A percentile compares a stretch with the other conserved stretches of the same genome.
Evolutionary conservation across 1,140 invertebrate genomes (phyloP).

Genomic region (Zaprionus africanus): DNA sequence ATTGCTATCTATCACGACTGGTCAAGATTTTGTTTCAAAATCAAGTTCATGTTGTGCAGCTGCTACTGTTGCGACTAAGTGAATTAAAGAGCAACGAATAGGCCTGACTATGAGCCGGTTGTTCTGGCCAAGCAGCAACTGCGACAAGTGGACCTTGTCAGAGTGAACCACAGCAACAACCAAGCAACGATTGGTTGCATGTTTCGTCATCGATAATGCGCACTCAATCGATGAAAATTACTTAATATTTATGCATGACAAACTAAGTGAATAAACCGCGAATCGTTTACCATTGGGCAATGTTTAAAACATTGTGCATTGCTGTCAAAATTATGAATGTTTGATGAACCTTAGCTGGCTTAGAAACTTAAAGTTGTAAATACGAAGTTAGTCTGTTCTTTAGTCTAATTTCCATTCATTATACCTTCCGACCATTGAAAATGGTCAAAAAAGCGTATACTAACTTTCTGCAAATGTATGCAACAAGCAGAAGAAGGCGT

Average conservation of each 20-base stretch:
- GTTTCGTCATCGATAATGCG: conserved; percentile 22
- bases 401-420: no score
- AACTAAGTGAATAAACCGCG: not conserved
- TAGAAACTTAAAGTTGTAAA: no score
- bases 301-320: not conserved
- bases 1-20: conserved; percentile 35
- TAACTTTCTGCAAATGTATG: no score
- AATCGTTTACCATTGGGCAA: not conserved
- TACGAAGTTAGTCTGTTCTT: no score
- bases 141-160: conserved; percentile 37
- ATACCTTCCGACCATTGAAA: no score
- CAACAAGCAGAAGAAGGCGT: no score
- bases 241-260: conserved; percentile 32
- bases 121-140: conserved; percentile 46
- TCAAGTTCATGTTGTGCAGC: conserved; percentile 74
- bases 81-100: conserved; percentile 37
- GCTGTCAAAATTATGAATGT: no score
- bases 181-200: not conserved
- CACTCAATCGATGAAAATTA: conserved; percentile 16
- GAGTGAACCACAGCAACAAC: not conserved
- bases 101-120: conserved; percentile 53
- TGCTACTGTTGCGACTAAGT: conserved; percentile 33
- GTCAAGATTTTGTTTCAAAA: conserved; percentile 57
- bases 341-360: no score
- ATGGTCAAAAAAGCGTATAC: no score